These are phyloP conservation scores for Myotis yumanensis DNA, from an alignment of 2,113 vertebrate species.

Conservation along the genomic window DNA sequence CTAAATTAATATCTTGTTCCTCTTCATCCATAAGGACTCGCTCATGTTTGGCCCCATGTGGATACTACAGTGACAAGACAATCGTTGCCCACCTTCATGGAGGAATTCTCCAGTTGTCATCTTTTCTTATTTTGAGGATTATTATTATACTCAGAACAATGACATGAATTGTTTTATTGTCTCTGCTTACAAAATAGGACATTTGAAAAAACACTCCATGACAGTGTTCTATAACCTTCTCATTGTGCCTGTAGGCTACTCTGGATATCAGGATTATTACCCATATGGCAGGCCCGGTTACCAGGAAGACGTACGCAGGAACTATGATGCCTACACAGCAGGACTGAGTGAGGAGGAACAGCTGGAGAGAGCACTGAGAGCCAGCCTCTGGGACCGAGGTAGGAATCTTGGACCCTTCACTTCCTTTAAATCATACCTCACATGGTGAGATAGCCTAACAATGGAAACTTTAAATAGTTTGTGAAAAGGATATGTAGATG, in stretches of 20 bases:
- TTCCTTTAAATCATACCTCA: background rate
- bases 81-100: rapidly evolving
- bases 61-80: background rate
- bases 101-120: background rate
- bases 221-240: background rate
- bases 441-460: background rate
- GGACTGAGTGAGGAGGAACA: constrained; percentile 93
- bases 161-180: background rate
- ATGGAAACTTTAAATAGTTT: constrained; percentile 32
- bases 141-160: background rate
- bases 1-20: background rate
- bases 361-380: constrained; percentile 89
- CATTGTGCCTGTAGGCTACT: constrained; percentile 66
- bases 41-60: rapidly evolving
- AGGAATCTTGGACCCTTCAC: constrained; percentile 36
- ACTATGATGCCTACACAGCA: constrained; percentile 82
- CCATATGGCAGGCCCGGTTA: background rate
- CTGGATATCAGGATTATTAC: constrained; percentile 61
- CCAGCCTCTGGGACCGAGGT: constrained; percentile 91
- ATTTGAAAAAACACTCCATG: background rate
- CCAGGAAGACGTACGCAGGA: constrained; percentile 37
- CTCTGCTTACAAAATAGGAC: background rate
- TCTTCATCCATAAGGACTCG: background rate
- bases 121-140: background rate
- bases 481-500: constrained; percentile 11